phyloP scores from a whole-genome alignment of 2,113 vertebrate species.

The Rhegmatorhina hoffmannsi region DNA sequence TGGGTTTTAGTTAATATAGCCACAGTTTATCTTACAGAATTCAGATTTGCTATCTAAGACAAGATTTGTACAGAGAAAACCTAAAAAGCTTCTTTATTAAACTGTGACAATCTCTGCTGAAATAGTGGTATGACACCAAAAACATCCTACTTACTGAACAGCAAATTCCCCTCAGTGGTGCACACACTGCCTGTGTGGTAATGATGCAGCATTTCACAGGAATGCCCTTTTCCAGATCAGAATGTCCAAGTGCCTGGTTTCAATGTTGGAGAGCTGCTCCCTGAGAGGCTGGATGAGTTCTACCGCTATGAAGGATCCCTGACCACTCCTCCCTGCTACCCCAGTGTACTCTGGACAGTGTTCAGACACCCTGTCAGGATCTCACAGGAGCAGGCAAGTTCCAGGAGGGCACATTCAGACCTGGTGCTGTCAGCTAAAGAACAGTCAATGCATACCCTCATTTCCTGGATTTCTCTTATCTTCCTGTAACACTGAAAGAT shows the following conservation, averaged over 20 bases:
- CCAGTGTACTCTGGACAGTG: conserved; percentile 92
- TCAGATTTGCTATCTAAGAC: neutral
- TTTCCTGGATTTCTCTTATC: neutral
- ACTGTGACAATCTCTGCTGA: neutral
- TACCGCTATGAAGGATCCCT: conserved; percentile 94
- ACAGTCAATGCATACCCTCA: neutral
- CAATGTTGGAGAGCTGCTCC: conserved; percentile 84
- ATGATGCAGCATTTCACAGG: neutral
- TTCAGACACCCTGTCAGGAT: conserved; percentile 85
- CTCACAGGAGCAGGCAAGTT: conserved; percentile 86
- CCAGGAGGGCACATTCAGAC: neutral
- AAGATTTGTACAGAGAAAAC: neutral
- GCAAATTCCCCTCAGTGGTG: neutral
- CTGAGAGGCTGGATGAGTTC: conserved; percentile 82
- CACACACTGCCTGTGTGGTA: neutral
- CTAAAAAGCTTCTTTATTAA: neutral
- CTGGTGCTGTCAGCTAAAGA: neutral
- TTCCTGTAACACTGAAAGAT: neutral
- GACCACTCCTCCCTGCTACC: conserved; percentile 94
- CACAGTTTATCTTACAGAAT: neutral
- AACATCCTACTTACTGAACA: neutral
- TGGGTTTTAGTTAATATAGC: neutral
- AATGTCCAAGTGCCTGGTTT: conserved; percentile 82
- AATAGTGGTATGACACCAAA: neutral
- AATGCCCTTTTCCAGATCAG: conserved; percentile 76